A percentile compares a stretch with the other conserved stretches of the same genome.
Conservation (phyloP, 2,113 vertebrate genomes). For the Corydoras sp. region DNA sequence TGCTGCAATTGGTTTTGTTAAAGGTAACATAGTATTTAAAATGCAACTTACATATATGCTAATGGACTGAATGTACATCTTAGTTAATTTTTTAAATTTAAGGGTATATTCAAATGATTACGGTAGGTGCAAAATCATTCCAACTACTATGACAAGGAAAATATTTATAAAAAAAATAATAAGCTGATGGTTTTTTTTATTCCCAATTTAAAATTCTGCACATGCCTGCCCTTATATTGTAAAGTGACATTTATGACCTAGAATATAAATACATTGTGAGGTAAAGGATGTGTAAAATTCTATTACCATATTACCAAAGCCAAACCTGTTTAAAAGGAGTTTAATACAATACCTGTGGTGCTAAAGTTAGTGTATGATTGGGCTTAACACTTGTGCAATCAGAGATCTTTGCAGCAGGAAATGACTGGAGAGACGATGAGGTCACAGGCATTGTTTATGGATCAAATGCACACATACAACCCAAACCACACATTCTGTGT, state of each 20-base stretch:
- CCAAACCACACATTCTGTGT: not conserved
- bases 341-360: not conserved
- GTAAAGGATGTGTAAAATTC: too few relatives aligned
- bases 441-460: conserved; percentile 6
- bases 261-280: too few relatives aligned
- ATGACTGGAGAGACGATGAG: not conserved
- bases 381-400: not conserved
- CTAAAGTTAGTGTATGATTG: not conserved
- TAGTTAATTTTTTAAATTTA: not conserved
- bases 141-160: too few relatives aligned
- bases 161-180: too few relatives aligned
- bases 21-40: too few relatives aligned
- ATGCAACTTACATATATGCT: too few relatives aligned
- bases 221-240: too few relatives aligned
- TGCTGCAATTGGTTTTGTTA: too few relatives aligned
- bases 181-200: too few relatives aligned
- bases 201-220: too few relatives aligned
- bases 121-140: not conserved
- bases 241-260: too few relatives aligned
- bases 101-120: not conserved
- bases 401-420: conserved; percentile 1
- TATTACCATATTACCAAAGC: too few relatives aligned
- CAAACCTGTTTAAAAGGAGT: conserved; percentile 8
- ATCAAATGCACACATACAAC: not conserved
- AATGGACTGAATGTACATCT: not conserved